Evolutionary conservation across 2,113 vertebrate species (phyloP).

Genomic region (Catharus fuscescens): DNA sequence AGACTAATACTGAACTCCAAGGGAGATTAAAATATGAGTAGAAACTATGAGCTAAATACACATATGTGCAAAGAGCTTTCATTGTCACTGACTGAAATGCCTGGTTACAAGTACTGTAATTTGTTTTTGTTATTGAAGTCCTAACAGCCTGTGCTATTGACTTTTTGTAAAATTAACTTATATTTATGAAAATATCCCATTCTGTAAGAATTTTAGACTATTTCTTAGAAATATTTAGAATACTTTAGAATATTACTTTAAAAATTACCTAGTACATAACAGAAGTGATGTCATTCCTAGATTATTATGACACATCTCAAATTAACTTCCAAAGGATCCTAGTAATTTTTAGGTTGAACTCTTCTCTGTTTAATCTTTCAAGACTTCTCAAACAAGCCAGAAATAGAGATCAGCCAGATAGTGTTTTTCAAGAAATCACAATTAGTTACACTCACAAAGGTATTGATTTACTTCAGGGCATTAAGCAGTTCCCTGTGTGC

Average conservation of each 20-base stretch:
- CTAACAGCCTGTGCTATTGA: not conserved
- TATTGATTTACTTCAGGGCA: not conserved
- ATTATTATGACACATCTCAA: not conserved
- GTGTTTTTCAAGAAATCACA: not conserved
- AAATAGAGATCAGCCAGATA: not conserved
- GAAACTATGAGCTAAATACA: slow-evolving; percentile 34
- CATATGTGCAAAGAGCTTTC: not conserved
- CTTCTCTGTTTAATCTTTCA: not conserved
- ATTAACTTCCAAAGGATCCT: not conserved
- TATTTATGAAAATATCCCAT: not conserved
- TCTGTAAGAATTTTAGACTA: not conserved
- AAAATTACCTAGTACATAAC: not conserved
- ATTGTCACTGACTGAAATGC: not conserved
- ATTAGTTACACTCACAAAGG: not conserved
- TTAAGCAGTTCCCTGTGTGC: not conserved
- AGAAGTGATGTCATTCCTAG: not conserved
- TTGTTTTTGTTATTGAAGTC: not conserved
- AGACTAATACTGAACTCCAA: slow-evolving; percentile 39
- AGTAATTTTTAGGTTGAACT: not conserved
- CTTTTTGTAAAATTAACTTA: not conserved
- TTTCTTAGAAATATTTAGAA: not conserved
- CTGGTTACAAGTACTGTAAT: not conserved
- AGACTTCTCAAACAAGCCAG: not conserved
- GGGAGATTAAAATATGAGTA: slow-evolving; percentile 30
- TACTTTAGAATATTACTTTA: not conserved